Evolutionary conservation across 2,888 invertebrate genomes (phyloP).

Genomic region (Hirtodrosophila duncani): DNA sequence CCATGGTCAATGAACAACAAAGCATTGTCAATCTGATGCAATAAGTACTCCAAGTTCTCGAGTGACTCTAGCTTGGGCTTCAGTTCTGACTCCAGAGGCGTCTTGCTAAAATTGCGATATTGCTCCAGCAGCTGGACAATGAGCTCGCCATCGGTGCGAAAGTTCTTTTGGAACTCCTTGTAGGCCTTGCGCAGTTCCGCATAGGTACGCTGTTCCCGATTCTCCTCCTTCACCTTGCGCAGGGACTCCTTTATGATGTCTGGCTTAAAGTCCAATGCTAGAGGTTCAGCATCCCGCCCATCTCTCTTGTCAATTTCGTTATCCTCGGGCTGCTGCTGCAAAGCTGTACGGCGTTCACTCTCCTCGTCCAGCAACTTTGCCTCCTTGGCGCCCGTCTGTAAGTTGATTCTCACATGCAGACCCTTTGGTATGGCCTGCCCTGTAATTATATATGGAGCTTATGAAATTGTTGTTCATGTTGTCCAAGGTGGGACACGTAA

Average conservation of each 20-base stretch:
- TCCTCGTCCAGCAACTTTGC: slow-evolving; percentile 86
- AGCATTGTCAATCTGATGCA: slow-evolving; percentile 90
- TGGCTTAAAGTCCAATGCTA: slow-evolving; percentile 72
- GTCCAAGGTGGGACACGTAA: slow-evolving; percentile 14
- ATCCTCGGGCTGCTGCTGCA: no score
- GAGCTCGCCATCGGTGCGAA: slow-evolving; percentile 85
- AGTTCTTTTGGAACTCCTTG: slow-evolving; percentile 81
- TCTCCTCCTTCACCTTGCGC: slow-evolving; percentile 69
- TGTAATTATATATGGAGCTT: no score
- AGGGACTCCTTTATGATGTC: slow-evolving; percentile 78
- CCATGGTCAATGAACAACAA: slow-evolving; percentile 83
- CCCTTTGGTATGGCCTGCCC: slow-evolving; percentile 86
- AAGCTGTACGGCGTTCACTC: slow-evolving; percentile 62
- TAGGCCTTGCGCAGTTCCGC: slow-evolving; percentile 84
- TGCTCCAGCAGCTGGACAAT: slow-evolving; percentile 80
- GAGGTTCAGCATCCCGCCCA: slow-evolving; percentile 18
- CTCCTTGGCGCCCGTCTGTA: slow-evolving; percentile 86
- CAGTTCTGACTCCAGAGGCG: slow-evolving; percentile 47
- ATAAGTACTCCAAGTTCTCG: slow-evolving; percentile 82
- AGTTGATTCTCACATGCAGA: slow-evolving; percentile 86
- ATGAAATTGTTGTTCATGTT: slow-evolving; percentile 2
- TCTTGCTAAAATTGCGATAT: slow-evolving; percentile 73
- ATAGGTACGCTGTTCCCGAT: slow-evolving; percentile 35
- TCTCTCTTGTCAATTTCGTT: slow-evolving; percentile 25
- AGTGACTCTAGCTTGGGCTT: slow-evolving; percentile 74